phyloP scores from a whole-genome alignment of 2,113 vertebrate genomes.

The Salminus brasiliensis region DNA sequence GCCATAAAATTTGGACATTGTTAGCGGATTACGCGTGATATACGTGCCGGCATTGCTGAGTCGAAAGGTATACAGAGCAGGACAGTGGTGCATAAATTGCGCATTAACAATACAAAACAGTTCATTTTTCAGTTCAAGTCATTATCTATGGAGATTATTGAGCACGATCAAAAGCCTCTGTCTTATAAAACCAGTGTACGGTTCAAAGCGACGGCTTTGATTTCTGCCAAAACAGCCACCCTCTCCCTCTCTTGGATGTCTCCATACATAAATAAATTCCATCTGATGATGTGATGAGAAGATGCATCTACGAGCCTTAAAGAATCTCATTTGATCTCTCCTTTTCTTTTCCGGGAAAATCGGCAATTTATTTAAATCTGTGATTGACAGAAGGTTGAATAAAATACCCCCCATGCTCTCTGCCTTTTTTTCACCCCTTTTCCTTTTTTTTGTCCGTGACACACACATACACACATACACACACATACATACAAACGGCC shows the following conservation, averaged over 20 bases:
- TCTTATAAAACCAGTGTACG: conserved; percentile 36
- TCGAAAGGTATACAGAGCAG: conserved; percentile 40
- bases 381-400: conserved; percentile 33
- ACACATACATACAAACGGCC: too few relatives aligned
- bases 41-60: conserved; percentile 31
- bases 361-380: conserved; percentile 39
- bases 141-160: conserved; percentile 45
- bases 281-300: conserved; percentile 46
- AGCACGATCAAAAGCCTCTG: conserved; percentile 35
- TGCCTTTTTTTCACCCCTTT: not conserved
- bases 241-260: conserved; percentile 28
- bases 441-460: conserved; percentile 62
- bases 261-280: conserved; percentile 48
- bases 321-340: conserved; percentile 45
- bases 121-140: conserved; percentile 46
- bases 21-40: conserved; percentile 38
- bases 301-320: conserved; percentile 44
- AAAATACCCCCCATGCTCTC: conserved; percentile 57
- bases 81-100: conserved; percentile 41
- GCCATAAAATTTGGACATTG: conserved; percentile 36
- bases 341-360: conserved; percentile 37
- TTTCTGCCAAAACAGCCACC: conserved; percentile 33
- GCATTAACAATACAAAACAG: conserved; percentile 44
- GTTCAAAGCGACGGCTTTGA: conserved; percentile 27
- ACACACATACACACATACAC: conserved; percentile 64